Base-by-base conservation (phyloP, 2,113 vertebrate genomes). In the Sphyrna mokarran region DNA sequence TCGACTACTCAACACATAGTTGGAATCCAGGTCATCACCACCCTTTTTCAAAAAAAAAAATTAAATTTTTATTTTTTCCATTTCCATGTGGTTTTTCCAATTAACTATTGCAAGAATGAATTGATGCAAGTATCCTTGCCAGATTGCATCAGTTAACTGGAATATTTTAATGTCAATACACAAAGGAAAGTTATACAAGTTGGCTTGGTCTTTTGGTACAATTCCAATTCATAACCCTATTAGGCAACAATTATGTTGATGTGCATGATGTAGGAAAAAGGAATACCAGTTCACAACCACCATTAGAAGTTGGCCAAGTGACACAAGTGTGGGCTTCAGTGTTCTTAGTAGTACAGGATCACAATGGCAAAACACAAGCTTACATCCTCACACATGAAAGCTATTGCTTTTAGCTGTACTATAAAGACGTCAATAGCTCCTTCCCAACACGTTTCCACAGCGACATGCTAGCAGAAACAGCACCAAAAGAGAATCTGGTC, bases 1-100 rank as follows among this genome's bases (percentile, higher is more conserved):
- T n/a, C 99, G 98, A 96, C 99, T 99, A 96, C 99, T 99, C 68
- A 99, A 97, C 96, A 99, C 99, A 0, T 99, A 99, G 96, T 98
- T 98, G 80, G 99, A 97, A 96, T 99, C 99, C 96, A 99, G 98
- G 96, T 99, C 99, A 80, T 99, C 98, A 0, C 99, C 99, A 43
- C 99, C 99, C 99, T 99, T 26, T 63, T 63, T 63, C 13, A 54
- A 95, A 96, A 95, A 85, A n/a, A n/a, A 0, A 96, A 95, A 20
- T 14, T 2, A 80, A 5, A 91, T 7, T 4, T 91, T 91, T 20
- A 26, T 29, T 61, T 61, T 10, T 87, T 26, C n/a, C 85, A 83
- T n/a, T 83, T 33, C 11, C 10, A 4, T 78, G 70, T 72, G 26
- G 33, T 13, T n/a, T 83, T 83, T 22, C 5, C n/a, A 16, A 43